phyloP scores from a whole-genome alignment of 2,888 invertebrate genomes.

The Synanthedon vespiformis region DNA sequence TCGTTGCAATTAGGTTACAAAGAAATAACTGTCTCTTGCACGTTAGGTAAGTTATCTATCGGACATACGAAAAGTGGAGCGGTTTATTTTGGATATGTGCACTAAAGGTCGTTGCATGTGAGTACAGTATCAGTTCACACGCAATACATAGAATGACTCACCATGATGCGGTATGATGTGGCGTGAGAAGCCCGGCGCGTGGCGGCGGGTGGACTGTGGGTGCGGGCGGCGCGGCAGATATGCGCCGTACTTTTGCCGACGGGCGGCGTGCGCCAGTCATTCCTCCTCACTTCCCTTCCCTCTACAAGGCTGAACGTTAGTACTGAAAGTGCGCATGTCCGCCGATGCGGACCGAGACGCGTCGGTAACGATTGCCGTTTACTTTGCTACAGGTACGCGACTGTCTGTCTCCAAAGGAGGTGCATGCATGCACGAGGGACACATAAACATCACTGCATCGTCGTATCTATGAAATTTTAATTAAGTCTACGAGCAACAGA shows the following conservation, averaged over 20 bases:
- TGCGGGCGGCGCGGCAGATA: conserved; percentile 36
- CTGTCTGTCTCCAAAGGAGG: conserved; percentile 58
- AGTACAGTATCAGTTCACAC: conserved; percentile 46
- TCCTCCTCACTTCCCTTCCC: conserved; percentile 32
- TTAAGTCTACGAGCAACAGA: too few species aligned
- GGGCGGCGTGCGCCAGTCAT: conserved; percentile 23
- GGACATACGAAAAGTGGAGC: conserved; percentile 16
- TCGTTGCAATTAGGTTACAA: conserved; percentile 30
- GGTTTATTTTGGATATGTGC: conserved; percentile 27
- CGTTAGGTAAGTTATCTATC: conserved; percentile 8
- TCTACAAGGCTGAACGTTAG: conserved; percentile 42
- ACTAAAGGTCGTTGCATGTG: conserved; percentile 24
- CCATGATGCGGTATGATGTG: conserved; percentile 54
- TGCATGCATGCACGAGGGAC: conserved; percentile 23
- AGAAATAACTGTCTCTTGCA: conserved; percentile 8
- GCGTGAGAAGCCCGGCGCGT: conserved; percentile 56
- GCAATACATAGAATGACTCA: conserved; percentile 53
- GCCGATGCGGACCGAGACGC: conserved; percentile 60
- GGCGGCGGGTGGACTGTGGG: conserved; percentile 51
- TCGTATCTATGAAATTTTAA: conserved; percentile 5
- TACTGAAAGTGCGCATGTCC: conserved; percentile 51
- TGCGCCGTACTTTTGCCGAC: conserved; percentile 39
- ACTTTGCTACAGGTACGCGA: conserved; percentile 57
- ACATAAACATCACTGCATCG: conserved; percentile 34
- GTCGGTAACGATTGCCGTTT: conserved; percentile 61